Evolutionary conservation across 2,797 vertebrate genomes (phyloP).

Genomic region (Lepus townsendii): DNA sequence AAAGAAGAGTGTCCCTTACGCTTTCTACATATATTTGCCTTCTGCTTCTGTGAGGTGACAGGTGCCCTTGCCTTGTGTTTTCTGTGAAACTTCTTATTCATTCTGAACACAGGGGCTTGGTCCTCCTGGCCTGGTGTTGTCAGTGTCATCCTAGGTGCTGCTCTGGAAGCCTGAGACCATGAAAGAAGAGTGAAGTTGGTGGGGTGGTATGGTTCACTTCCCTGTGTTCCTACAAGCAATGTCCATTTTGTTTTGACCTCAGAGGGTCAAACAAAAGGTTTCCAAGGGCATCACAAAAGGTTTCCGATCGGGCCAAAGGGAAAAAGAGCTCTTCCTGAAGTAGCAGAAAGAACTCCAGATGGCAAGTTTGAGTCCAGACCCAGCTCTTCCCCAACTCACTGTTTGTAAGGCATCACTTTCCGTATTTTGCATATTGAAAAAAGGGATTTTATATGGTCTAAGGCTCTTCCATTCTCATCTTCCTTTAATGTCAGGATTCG

Average conservation of each 20-base stretch:
- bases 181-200: neutral
- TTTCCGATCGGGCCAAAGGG: constrained; percentile 19
- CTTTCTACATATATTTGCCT: neutral
- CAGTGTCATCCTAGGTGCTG: neutral
- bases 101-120: neutral
- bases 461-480: neutral
- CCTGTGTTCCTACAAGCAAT: neutral
- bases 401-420: neutral
- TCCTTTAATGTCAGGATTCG: constrained; percentile 11
- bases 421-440: constrained; percentile 6
- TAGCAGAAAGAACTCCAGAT: constrained; percentile 8
- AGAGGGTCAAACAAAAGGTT: neutral
- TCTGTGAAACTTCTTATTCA: constrained; percentile 23
- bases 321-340: constrained; percentile 37
- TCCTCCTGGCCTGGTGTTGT: neutral
- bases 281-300: neutral
- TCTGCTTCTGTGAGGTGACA: constrained; percentile 38
- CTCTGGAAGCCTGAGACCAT: neutral
- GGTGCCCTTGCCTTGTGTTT: neutral
- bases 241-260: constrained; percentile 8
- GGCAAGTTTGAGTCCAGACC: neutral
- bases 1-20: neutral
- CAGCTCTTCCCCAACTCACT: neutral
- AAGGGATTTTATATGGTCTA: neutral
- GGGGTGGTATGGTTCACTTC: neutral